phyloP scores from a whole-genome alignment of 2,888 invertebrate species.

The Ephialtes manifestator region DNA sequence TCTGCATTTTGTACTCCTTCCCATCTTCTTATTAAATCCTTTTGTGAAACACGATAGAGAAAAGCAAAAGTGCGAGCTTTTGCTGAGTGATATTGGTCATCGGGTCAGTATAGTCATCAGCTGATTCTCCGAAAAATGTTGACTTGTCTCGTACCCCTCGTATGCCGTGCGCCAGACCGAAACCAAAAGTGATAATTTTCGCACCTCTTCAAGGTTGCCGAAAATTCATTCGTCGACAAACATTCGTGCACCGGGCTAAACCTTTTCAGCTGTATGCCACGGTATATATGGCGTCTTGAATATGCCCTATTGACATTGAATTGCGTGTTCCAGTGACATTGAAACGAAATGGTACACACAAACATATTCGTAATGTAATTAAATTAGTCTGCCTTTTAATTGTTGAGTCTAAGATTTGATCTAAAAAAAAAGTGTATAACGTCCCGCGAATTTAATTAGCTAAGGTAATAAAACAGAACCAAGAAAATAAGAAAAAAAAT shows the following conservation, averaged over 20 bases:
- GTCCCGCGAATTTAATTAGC: too few relatives aligned
- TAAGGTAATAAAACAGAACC: too few relatives aligned
- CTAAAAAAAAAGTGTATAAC: too few relatives aligned
- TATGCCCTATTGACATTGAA: constrained; percentile 74
- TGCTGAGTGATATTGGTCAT: constrained; percentile 58
- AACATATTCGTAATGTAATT: constrained; percentile 19
- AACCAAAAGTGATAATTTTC: constrained; percentile 82
- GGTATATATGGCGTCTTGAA: constrained; percentile 50
- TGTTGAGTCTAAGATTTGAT: neutral
- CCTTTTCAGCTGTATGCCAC: constrained; percentile 11
- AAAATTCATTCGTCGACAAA: constrained; percentile 74
- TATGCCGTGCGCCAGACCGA: constrained; percentile 19
- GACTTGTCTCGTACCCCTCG: neutral
- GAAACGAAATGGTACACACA: constrained; percentile 25
- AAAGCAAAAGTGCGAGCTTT: constrained; percentile 17
- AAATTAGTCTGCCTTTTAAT: neutral
- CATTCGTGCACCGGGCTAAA: constrained; percentile 44
- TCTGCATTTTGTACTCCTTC: neutral
- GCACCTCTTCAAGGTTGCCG: constrained; percentile 81
- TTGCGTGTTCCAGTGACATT: constrained; percentile 36
- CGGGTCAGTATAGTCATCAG: constrained; percentile 39
- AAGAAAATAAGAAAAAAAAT: neutral
- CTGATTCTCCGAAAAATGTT: constrained; percentile 33
- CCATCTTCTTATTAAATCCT: constrained; percentile 11
- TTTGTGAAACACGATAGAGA: neutral